Conservation (phyloP, 2,797 vertebrate genomes). For the Aldrovandia affinis region DNA sequence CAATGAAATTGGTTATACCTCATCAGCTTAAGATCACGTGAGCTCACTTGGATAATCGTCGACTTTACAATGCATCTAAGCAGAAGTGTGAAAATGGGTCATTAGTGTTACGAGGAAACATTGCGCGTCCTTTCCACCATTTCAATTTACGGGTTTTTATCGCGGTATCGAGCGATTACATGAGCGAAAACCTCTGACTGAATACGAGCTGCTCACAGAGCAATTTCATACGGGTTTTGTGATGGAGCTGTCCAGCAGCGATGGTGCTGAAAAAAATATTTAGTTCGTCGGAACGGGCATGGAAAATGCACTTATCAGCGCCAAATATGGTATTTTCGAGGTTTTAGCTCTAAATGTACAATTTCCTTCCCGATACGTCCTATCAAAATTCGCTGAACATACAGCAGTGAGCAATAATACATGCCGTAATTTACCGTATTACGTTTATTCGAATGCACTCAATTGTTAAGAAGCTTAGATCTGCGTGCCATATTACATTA, state of each 20-base stretch:
- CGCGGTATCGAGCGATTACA: background rate
- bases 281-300: background rate
- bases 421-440: background rate
- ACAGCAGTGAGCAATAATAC: background rate
- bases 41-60: background rate
- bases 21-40: background rate
- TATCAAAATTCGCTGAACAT: background rate
- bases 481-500: background rate
- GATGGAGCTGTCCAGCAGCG: conserved; percentile 12
- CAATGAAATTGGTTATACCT: background rate
- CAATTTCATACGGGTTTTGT: background rate
- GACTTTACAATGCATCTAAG: background rate
- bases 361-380: background rate
- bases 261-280: conserved; percentile 9
- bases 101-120: too few species aligned
- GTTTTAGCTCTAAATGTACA: background rate
- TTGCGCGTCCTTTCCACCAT: too few species aligned
- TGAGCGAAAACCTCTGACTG: background rate
- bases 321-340: background rate
- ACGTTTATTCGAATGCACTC: background rate
- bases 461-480: background rate
- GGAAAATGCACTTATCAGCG: background rate
- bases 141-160: too few species aligned
- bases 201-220: background rate
- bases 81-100: too few species aligned